Evolutionary conservation across 2,113 vertebrate species (phyloP).

Genomic region (Struthio camelus): DNA sequence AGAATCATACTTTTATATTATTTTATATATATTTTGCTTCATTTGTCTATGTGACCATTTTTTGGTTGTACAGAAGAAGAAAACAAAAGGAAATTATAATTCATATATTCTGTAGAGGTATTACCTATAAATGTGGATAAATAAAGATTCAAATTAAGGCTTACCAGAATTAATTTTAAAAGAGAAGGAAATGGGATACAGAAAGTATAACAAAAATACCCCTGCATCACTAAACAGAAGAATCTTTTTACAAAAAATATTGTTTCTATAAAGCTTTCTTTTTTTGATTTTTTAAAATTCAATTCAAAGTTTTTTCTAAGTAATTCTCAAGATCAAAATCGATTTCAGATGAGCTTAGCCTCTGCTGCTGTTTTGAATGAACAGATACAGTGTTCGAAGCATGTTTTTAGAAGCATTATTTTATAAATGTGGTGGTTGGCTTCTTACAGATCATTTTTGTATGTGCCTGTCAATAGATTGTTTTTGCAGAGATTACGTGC

Average conservation of each 20-base stretch:
- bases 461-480: constrained; percentile 9
- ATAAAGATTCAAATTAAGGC: background rate
- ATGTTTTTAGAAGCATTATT: background rate
- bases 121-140: background rate
- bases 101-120: background rate
- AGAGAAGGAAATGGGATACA: background rate
- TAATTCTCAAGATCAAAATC: background rate
- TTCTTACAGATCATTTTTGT: constrained; percentile 1
- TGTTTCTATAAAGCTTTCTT: background rate
- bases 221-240: background rate
- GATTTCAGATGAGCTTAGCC: background rate
- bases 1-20: background rate
- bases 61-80: background rate
- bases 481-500: constrained; percentile 32
- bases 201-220: background rate
- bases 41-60: background rate
- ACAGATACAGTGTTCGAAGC: background rate
- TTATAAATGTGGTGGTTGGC: background rate
- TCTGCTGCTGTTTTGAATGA: background rate
- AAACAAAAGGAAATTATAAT: background rate
- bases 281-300: background rate
- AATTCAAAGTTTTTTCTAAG: background rate
- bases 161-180: background rate
- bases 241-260: background rate
- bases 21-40: background rate